Base-by-base conservation (phyloP, 1,140 invertebrate genomes). In the Pseudobourletiella spinata region DNA sequence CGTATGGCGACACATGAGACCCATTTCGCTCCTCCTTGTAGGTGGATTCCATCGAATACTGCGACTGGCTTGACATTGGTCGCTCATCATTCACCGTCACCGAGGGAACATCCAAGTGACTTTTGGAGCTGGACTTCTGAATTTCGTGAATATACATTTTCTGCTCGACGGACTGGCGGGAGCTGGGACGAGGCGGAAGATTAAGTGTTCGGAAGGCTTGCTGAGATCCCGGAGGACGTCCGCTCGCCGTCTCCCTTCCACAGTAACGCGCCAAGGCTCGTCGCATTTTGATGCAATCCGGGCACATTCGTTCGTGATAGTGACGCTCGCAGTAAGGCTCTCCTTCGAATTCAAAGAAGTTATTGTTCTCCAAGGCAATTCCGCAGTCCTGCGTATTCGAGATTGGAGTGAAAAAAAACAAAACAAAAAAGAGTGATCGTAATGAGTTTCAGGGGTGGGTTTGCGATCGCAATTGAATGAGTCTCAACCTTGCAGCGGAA, bases 401-500 rank as follows among this genome's bases (percentile, higher is more conserved):
- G n/a, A n/a, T n/a, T n/a, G n/a, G n/a, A n/a, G n/a, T n/a, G n/a
- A n/a, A n/a, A n/a, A n/a, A n/a, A n/a, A n/a, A n/a, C n/a, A n/a
- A n/a, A n/a, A n/a, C n/a, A n/a, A n/a, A n/a, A n/a, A n/a, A n/a
- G n/a, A n/a, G n/a, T n/a, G n/a, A n/a, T n/a, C n/a, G n/a, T n/a
- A n/a, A n/a, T n/a, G n/a, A n/a, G n/a, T n/a, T n/a, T n/a, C n/a
- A n/a, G n/a, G n/a, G n/a, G n/a, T n/a, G n/a, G n/a, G n/a, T n/a
- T n/a, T n/a, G n/a, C n/a, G n/a, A n/a, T n/a, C n/a, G 24, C 18
- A 42, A 39, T 39, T 28, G 8, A 11, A 56, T 18, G 16, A 24
- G 8, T 24, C 24, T 50, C 54, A 74, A 84, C 83, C 74, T 78
- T 76, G 73, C 84, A 86, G 29, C 82, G 79, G 73, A 86, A 86